Evolutionary conservation across 2,888 invertebrate species (phyloP), one percentile per base, ranked within the genome.

Genomic region (Eupelmus urozonus): DNA sequence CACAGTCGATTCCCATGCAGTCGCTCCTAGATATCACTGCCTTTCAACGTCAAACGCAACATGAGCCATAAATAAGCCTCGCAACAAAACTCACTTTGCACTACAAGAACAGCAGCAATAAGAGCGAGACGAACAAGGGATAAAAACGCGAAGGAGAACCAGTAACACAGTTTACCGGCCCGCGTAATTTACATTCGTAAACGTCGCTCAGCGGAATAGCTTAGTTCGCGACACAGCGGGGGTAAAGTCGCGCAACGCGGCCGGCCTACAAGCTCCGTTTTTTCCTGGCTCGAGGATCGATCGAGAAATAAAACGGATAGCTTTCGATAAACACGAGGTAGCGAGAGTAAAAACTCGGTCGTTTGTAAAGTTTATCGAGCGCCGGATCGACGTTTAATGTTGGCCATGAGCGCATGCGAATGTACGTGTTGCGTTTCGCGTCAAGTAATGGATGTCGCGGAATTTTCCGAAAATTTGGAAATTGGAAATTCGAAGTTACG

Each of bases 141-240:
- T 18, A 51, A 40, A 40, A 53, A n/a, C 20, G 29, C n/a, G 20
- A 25, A 27, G 53, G 23, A 63, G 62, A 40, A 63, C 18, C 16
- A 29, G 25, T 53, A 62, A 9, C 23, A 16, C 66, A 69, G 63
- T 63, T 69, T 69, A n/a, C 60, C 60, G 27, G n/a, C 3, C 3
- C 45, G 55, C 49, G 70, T 70, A 65, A 76, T 76, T 76, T 70
- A 76, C 76, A 76, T 76, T 40, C 65, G 70, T 70, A 55, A 76
- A 70, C 29, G 76, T 53, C 76, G 59, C 27, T 2, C n/a, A n/a
- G 51, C 29, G 3, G 23, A 45, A 42, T 25, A 23, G 29, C 51
- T 29, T 20, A 7, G 27, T 65, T 20, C 67, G 4, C 34, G 34
- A 57, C 62, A 40, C 62, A 11, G 23, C 13, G 42, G 2, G 20